Evolutionary conservation across 2,797 vertebrate genomes (phyloP), one percentile per base, ranked within the genome.

Genomic region (Pachyuromys duprasi): DNA sequence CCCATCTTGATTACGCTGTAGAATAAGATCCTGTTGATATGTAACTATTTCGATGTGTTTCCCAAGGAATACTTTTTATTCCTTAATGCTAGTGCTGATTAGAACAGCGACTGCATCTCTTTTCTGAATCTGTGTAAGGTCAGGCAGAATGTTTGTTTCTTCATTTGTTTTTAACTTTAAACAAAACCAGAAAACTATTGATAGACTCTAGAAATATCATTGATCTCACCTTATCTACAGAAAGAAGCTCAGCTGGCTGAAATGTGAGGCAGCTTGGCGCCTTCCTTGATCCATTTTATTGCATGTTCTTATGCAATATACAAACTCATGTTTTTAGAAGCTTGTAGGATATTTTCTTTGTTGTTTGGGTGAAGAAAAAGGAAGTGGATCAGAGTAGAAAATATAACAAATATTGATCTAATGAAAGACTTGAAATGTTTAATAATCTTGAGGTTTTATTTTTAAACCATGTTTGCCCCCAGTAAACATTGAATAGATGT

Each of bases 391-490:
- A 80, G 11, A 90, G 11, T 90, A 90, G 70, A 84, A 87, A 94
- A 57, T 36, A 70, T 26, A 87, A 87, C 49, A 83, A 87, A 63
- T 60, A 20, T 70, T 74, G 55, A n/a, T 53, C 39, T 91, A 88
- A 88, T 86, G 33, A 81, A 87, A 84, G 45, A 89, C 57, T 81
- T 92, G 62, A 83, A 76, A 96, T 62, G 70, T 62, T 72, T 95
- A 84, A 69, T 96, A 84, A 75, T 75, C 69, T 45, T 79, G 42
- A 67, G 4, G 80, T 65, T 28, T 62, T 90, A 39, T 81, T 89
- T 93, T 79, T 94, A 87, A 74, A 84, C 26, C 78, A 76, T n/a
- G 17, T 92, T 94, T 75, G 17, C 83, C 78, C 91, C 78, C 22
- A 89, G 2, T 95, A 49, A 65, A 93, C 87, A 22, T 63, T 65